These are phyloP conservation scores for Araneus ventricosus DNA, from an alignment of 1,140 invertebrate genomes.

Conservation along the genomic window DNA sequence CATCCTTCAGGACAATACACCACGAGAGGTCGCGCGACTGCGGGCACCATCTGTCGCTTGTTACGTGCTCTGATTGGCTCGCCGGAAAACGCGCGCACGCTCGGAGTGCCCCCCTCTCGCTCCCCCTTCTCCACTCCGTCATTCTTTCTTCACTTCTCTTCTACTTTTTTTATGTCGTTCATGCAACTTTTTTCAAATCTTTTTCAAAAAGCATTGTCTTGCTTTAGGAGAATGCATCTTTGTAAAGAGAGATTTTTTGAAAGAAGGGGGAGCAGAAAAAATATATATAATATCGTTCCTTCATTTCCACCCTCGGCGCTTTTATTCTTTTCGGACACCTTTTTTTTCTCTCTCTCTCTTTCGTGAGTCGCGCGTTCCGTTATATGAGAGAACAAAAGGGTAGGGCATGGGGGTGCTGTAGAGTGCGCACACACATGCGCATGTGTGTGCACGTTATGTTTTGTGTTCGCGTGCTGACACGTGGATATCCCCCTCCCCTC, in stretches of 20 bases:
- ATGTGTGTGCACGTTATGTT: too few relatives aligned
- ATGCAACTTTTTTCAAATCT: slow-evolving; percentile 1
- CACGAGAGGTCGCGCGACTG: slow-evolving; percentile 44
- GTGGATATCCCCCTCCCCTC: background rate
- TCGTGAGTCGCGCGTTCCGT: slow-evolving; percentile 26
- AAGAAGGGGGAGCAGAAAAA: background rate
- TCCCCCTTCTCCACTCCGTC: background rate
- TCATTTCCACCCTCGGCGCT: slow-evolving; percentile 48
- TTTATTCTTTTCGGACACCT: slow-evolving; percentile 19
- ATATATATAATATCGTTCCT: background rate
- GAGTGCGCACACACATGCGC: background rate
- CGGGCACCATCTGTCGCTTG: slow-evolving; percentile 44
- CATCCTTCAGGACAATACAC: slow-evolving; percentile 43
- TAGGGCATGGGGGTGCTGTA: background rate
- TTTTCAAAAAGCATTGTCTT: slow-evolving; percentile 50
- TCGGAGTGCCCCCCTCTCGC: background rate
- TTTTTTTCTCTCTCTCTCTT: background rate
- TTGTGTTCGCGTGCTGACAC: slow-evolving; percentile 55
- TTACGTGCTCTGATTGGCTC: slow-evolving; percentile 6
- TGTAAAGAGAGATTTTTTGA: slow-evolving; percentile 30
- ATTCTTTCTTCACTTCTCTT: slow-evolving; percentile 37
- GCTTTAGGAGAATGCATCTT: slow-evolving; percentile 47
- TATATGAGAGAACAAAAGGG: slow-evolving; percentile 26
- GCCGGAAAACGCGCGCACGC: slow-evolving; percentile 36
- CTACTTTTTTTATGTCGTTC: slow-evolving; percentile 15